phyloP scores from a whole-genome alignment of 1,140 invertebrate genomes.

The Thalassaphorura encarpata region DNA sequence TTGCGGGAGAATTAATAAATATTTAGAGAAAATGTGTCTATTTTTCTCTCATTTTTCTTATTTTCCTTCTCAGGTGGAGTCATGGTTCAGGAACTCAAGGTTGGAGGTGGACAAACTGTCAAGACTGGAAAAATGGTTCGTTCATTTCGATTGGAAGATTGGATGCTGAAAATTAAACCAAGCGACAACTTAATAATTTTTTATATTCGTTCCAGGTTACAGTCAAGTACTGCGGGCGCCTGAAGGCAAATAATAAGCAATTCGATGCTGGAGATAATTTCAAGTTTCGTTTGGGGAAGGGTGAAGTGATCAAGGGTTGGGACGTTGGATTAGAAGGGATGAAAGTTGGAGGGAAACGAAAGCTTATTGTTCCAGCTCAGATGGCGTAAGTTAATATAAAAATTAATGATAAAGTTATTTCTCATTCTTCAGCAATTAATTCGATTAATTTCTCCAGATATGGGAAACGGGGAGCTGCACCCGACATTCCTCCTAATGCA shows the following conservation, averaged over 20 bases:
- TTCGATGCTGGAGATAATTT: conserved; percentile 76
- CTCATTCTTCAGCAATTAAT: background rate
- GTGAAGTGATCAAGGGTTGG: conserved; percentile 87
- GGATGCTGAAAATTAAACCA: background rate
- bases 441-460: conserved; percentile 9
- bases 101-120: conserved; percentile 63
- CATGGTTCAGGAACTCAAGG: conserved; percentile 60
- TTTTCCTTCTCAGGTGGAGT: conserved; percentile 53
- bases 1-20: too few relatives aligned
- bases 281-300: conserved; percentile 69
- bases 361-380: conserved; percentile 66
- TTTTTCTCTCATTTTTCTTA: too few relatives aligned
- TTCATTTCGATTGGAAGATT: background rate
- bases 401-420: background rate
- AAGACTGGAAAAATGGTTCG: conserved; percentile 62
- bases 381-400: conserved; percentile 57
- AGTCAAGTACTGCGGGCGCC: conserved; percentile 65
- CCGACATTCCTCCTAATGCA: conserved; percentile 71
- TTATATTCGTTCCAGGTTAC: conserved; percentile 34
- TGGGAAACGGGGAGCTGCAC: conserved; percentile 45
- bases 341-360: conserved; percentile 86
- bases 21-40: too few relatives aligned
- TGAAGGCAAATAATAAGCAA: conserved; percentile 68
- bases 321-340: conserved; percentile 75
- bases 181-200: background rate